Base-by-base conservation (phyloP, 2,888 invertebrate genomes). In the Drosophila macrospina region DNA sequence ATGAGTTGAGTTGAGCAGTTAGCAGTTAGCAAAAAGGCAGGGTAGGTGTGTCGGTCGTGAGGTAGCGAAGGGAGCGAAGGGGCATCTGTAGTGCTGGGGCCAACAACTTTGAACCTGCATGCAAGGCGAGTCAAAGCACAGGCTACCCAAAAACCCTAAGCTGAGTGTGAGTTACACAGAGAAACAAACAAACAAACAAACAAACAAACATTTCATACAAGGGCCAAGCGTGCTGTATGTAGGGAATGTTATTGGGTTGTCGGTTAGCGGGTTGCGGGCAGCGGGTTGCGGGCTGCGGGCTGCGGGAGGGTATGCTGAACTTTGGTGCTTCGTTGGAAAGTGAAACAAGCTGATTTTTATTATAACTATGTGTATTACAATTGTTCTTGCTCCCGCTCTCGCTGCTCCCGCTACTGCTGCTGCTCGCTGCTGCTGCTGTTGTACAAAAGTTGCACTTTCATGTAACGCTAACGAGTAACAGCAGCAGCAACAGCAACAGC, bases 401-500 rank as follows among this genome's bases (percentile, higher is more conserved):
- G n/a, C n/a, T n/a, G n/a, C n/a, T n/a, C n/a, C n/a, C n/a, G n/a
- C n/a, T n/a, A n/a, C n/a, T n/a, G n/a, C n/a, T n/a, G n/a, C n/a
- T n/a, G n/a, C n/a, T n/a, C n/a, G n/a, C n/a, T n/a, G n/a, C n/a
- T n/a, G n/a, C n/a, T n/a, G n/a, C 57, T 82, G 63, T 70, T 85
- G 64, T 76, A 69, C 68, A 76, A 87, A 85, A 87, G 86, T 87
- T 83, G 82, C 79, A 85, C 86, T 87, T 88, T 87, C 79, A 86
- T 79, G 86, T 84, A 74, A 76, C 56, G 70, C 66, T 80, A 86
- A 86, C 86, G 74, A 78, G 85, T 64, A 63, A 65, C 73, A 73
- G 30, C 47, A 75, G 44, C 70, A 66, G 20, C 66, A 68, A 24
- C 48, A 59, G 32, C 41, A 63, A 7, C 13, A 66, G 16, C 52